phyloP scores from a whole-genome alignment of 1,140 invertebrate species.

The Caenorhabditis latens region DNA sequence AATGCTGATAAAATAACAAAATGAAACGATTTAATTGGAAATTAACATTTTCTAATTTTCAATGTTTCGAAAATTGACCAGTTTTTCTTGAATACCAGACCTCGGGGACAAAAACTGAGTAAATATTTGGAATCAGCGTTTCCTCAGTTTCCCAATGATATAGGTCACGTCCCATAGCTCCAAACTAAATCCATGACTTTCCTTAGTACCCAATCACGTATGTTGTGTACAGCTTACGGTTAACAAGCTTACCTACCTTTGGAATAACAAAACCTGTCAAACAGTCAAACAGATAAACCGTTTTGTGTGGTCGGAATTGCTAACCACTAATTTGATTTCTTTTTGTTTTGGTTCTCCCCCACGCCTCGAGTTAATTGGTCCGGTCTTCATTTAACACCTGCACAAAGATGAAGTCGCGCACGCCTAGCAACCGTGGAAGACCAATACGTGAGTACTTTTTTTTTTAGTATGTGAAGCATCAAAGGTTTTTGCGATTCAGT shows the following conservation, averaged over 20 bases:
- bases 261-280: not conserved
- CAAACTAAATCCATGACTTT: too few relatives aligned
- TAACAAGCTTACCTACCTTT: not conserved
- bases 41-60: too few relatives aligned
- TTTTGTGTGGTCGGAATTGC: not conserved
- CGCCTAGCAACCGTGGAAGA: not conserved
- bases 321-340: constrained; percentile 22
- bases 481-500: not conserved
- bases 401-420: constrained; percentile 19
- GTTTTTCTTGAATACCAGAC: too few relatives aligned
- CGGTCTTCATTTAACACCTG: constrained; percentile 10
- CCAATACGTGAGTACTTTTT: constrained; percentile 15
- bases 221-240: not conserved
- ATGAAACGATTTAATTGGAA: too few relatives aligned
- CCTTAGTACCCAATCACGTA: too few relatives aligned
- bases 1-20: too few relatives aligned
- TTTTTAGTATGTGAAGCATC: not conserved
- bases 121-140: too few relatives aligned
- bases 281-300: not conserved
- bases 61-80: too few relatives aligned
- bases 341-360: constrained; percentile 3
- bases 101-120: too few relatives aligned
- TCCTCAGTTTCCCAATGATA: too few relatives aligned
- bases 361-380: constrained; percentile 19
- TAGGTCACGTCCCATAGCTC: too few relatives aligned